Evolutionary conservation across 2,888 invertebrate genomes (phyloP).

Genomic region (Plebejus argus): DNA sequence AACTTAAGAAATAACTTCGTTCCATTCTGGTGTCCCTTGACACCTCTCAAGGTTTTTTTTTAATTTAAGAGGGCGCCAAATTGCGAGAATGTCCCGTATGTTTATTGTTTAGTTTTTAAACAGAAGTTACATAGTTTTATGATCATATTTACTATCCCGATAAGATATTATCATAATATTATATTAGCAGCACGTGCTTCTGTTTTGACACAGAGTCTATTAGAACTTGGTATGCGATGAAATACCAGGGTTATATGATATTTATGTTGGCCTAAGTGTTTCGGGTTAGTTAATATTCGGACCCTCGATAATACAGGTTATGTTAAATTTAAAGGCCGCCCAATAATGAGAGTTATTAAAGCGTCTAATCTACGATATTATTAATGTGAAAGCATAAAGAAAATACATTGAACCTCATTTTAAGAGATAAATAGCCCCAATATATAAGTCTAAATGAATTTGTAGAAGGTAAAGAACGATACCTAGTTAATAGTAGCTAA

Average conservation of each 20-base stretch:
- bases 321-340: slow-evolving; percentile 14
- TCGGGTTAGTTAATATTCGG: slow-evolving; percentile 25
- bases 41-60: no score
- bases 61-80: no score
- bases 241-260: not conserved
- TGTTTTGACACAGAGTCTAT: slow-evolving; percentile 4
- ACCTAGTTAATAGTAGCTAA: not conserved
- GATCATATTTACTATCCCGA: not conserved
- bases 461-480: not conserved
- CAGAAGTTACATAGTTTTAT: no score
- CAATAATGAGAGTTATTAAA: slow-evolving; percentile 16
- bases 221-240: slow-evolving; percentile 18
- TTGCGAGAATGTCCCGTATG: no score
- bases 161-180: not conserved
- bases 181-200: not conserved
- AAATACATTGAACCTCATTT: not conserved
- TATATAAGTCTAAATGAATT: not conserved
- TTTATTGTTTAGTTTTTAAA: no score
- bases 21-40: no score
- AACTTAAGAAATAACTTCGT: no score
- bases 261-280: slow-evolving; percentile 18
- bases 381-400: slow-evolving; percentile 5
- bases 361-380: not conserved
- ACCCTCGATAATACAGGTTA: slow-evolving; percentile 22
- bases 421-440: not conserved